A percentile compares a stretch with the other conserved stretches of the same genome.
Evolutionary conservation across 2,797 vertebrate species (phyloP).

Genomic region (Limnodromus scolopaceus): DNA sequence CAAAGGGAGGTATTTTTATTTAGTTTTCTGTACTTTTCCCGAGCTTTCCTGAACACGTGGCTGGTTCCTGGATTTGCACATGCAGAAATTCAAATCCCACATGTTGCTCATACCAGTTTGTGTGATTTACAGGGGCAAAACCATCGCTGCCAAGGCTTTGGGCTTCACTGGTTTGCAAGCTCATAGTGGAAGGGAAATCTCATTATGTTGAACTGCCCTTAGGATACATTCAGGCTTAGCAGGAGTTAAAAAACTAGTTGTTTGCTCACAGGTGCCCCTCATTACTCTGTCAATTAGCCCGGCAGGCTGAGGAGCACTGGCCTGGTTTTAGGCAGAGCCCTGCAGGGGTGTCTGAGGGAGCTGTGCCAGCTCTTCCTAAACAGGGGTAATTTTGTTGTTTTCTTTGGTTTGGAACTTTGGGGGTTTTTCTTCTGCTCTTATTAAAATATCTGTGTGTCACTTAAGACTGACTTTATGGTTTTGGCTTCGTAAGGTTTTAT

Average conservation of each 20-base stretch:
- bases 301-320: not conserved
- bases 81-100: not conserved
- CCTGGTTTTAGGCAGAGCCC: not conserved
- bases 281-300: not conserved
- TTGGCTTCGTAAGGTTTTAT: not conserved
- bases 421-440: too few species aligned
- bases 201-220: not conserved
- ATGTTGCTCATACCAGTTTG: fast-evolving
- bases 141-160: not conserved
- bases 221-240: not conserved
- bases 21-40: not conserved
- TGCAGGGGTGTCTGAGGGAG: not conserved
- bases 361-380: fast-evolving
- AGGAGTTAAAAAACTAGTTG: not conserved
- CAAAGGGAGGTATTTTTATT: not conserved
- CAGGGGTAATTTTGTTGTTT: not conserved
- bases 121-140: fast-evolving
- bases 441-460: not conserved
- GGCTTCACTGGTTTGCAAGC: not conserved
- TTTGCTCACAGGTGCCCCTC: not conserved
- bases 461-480: not conserved
- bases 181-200: not conserved
- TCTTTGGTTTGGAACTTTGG: not conserved
- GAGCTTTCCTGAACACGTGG: fast-evolving
- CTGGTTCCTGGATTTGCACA: not conserved